Evolutionary conservation across 2,888 invertebrate genomes (phyloP).

Genomic region (Erebia palarica): DNA sequence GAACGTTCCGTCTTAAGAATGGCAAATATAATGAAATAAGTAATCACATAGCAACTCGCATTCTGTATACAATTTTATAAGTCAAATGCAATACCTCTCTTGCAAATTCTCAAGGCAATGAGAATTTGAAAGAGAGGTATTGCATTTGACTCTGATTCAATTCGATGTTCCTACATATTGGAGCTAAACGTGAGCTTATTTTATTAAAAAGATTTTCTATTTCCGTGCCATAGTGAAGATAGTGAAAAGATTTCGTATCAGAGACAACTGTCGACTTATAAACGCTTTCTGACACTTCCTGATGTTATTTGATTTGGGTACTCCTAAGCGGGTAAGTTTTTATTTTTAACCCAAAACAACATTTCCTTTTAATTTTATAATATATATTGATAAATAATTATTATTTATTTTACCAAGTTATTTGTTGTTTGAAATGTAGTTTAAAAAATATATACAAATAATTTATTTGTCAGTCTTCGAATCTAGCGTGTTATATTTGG

Average conservation of each 20-base stretch:
- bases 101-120: no score
- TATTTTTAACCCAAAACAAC: no score
- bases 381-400: no score
- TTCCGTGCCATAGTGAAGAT: background rate
- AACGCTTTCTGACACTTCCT: background rate
- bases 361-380: no score
- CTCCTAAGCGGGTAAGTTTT: background rate
- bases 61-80: constrained; percentile 13
- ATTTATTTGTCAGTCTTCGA: no score
- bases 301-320: background rate
- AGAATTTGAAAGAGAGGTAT: constrained; percentile 18
- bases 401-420: no score
- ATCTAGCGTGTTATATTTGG: no score
- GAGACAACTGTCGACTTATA: background rate
- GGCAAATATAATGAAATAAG: background rate
- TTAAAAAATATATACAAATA: no score
- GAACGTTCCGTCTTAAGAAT: background rate
- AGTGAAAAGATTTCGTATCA: background rate
- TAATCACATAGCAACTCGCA: background rate
- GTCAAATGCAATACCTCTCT: constrained; percentile 11
- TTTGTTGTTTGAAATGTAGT: no score
- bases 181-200: constrained; percentile 8
- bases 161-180: constrained; percentile 13
- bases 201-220: background rate
- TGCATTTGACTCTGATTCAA: constrained; percentile 25